phyloP scores from a whole-genome alignment of 2,888 invertebrate species.

The Gasteruption jaculator region DNA sequence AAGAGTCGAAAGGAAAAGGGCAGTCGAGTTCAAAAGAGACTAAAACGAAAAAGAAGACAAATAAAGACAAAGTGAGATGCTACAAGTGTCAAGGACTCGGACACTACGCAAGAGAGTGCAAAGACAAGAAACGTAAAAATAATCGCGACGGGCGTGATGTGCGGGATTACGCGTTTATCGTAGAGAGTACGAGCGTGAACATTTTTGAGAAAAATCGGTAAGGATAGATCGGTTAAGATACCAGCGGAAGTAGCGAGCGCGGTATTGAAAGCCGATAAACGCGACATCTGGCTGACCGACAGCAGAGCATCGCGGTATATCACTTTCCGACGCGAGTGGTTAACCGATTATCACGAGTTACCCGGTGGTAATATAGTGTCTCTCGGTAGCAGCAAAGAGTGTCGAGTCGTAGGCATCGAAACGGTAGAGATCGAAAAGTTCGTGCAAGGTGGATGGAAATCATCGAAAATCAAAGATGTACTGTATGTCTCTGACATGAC shows the following conservation, averaged over 20 bases:
- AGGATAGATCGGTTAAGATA: background rate
- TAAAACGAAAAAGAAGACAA: constrained; percentile 8
- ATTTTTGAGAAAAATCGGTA: background rate
- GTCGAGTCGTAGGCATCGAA: constrained; percentile 4
- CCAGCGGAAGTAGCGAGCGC: constrained; percentile 1
- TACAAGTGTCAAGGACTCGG: constrained; percentile 16
- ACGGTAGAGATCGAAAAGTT: constrained; percentile 1
- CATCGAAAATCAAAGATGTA: constrained; percentile 1
- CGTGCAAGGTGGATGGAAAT: constrained; percentile 3
- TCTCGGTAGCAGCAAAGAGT: constrained; percentile 13
- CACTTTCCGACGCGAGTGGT: constrained; percentile 13
- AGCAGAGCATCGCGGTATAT: constrained; percentile 15
- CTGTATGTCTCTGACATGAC: constrained; percentile 10
- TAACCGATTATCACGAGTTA: constrained; percentile 6
- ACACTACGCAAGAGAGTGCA: constrained; percentile 14
- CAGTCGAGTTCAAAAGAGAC: too few relatives aligned
- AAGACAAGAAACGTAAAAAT: constrained; percentile 9
- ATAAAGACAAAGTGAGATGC: constrained; percentile 10
- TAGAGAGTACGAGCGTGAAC: constrained; percentile 4
- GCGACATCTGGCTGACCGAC: constrained; percentile 18
- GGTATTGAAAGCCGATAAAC: constrained; percentile 10
- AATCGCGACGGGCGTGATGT: constrained; percentile 1
- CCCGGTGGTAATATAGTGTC: constrained; percentile 5
- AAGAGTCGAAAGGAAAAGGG: constrained; percentile 3
- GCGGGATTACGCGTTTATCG: constrained; percentile 13